Percentiles rank a stretch among this genome's conserved stretches.
phyloP scores from a whole-genome alignment of 1,140 invertebrate species.

The Drosophila nannoptera region DNA sequence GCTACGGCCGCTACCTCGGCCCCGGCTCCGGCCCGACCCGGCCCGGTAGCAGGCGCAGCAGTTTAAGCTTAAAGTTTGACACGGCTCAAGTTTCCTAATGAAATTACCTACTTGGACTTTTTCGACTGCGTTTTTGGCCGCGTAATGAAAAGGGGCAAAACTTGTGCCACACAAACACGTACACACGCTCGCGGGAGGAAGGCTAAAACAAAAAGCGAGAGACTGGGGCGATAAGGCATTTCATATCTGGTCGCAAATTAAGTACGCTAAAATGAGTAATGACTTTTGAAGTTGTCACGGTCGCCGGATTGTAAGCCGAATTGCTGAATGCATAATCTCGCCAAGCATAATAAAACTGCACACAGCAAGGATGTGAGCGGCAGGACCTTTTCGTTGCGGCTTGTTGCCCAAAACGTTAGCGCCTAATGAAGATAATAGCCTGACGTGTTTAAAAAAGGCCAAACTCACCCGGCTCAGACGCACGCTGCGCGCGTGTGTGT shows the following conservation, averaged over 20 bases:
- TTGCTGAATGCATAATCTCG: conserved; percentile 34
- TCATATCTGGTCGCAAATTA: conserved; percentile 73
- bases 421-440: conserved; percentile 77
- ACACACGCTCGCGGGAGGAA: conserved; percentile 10
- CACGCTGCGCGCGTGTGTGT: conserved; percentile 2
- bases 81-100: conserved; percentile 78
- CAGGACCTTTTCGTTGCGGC: conserved; percentile 26
- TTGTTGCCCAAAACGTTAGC: conserved; percentile 55
- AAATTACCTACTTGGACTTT: conserved; percentile 74
- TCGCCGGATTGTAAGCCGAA: conserved; percentile 33
- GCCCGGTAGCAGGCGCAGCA: conserved; percentile 13
- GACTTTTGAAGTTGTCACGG: conserved; percentile 76
- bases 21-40: neutral
- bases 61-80: conserved; percentile 78
- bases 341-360: conserved; percentile 39
- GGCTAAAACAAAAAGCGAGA: conserved; percentile 7
- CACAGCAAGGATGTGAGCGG: conserved; percentile 6
- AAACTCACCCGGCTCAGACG: conserved; percentile 14
- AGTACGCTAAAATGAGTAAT: conserved; percentile 78
- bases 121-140: conserved; percentile 42
- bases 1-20: conserved; percentile 58
- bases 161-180: conserved; percentile 24
- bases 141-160: conserved; percentile 69
- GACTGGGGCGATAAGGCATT: conserved; percentile 59
- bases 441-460: conserved; percentile 62